Conservation (phyloP, 2,888 invertebrate genomes). For the Xanthostigma xanthostigma region DNA sequence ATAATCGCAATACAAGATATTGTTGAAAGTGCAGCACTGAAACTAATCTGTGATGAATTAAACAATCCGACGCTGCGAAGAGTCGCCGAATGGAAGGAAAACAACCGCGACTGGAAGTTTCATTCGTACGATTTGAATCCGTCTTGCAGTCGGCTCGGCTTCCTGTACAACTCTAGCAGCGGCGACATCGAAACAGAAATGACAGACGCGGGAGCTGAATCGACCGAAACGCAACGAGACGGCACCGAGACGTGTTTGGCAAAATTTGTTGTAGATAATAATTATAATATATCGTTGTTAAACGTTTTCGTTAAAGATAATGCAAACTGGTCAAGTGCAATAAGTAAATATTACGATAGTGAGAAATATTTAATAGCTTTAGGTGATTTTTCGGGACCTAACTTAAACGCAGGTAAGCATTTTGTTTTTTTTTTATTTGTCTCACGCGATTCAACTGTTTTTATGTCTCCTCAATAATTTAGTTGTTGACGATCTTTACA, state of each 20-base stretch:
- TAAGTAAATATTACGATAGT: no score
- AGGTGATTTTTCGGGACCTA: conserved; percentile 22
- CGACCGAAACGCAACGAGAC: conserved; percentile 15
- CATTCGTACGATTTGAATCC: conserved; percentile 25
- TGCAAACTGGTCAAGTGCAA: no score
- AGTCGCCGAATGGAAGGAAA: conserved; percentile 47
- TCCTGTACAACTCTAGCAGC: conserved; percentile 29
- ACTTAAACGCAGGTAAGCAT: conserved; percentile 16
- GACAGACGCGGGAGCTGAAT: neutral
- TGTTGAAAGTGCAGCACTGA: conserved; percentile 45
- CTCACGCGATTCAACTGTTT: no score
- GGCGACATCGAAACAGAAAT: conserved; percentile 14
- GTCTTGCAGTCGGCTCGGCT: conserved; percentile 24
- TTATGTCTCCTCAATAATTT: no score
- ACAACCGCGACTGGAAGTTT: conserved; percentile 51
- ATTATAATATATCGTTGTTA: conserved; percentile 30
- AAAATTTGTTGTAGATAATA: conserved; percentile 35
- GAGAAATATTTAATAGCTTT: conserved; percentile 13
- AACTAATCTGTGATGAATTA: conserved; percentile 53
- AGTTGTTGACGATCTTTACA: no score
- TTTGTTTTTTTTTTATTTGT: conserved; percentile 1
- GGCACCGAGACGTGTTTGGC: conserved; percentile 22
- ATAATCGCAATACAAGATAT: conserved; percentile 62
- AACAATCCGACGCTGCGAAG: conserved; percentile 46
- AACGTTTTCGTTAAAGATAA: conserved; percentile 21